Evolutionary conservation across 2,113 vertebrate species (phyloP).

Genomic region (Chascanopsetta lugubris): DNA sequence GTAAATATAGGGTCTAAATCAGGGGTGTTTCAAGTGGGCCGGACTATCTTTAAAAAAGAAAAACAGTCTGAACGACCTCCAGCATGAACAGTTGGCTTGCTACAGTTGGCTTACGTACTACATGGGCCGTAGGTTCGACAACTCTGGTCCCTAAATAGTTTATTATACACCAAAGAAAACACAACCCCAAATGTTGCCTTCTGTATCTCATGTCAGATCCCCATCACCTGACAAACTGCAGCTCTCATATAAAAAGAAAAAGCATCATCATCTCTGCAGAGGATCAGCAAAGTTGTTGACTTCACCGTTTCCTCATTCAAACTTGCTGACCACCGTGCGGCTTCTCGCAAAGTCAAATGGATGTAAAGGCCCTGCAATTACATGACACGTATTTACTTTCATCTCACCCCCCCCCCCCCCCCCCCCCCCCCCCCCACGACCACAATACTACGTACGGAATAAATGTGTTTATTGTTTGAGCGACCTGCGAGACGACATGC

Average conservation of each 20-base stretch:
- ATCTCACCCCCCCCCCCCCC: constrained; percentile 34
- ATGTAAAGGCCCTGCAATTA: constrained; percentile 60
- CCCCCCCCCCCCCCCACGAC: constrained; percentile 24
- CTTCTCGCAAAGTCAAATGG: constrained; percentile 19
- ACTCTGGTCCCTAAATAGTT: too few species aligned
- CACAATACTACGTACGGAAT: constrained; percentile 37
- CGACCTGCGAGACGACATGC: constrained; percentile 45
- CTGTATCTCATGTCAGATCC: neutral
- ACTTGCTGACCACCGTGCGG: constrained; percentile 31
- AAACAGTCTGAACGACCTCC: too few species aligned
- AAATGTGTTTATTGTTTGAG: constrained; percentile 60
- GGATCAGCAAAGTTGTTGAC: constrained; percentile 15
- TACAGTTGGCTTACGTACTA: too few species aligned
- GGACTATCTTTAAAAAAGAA: too few species aligned
- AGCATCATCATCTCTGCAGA: neutral
- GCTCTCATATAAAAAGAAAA: neutral
- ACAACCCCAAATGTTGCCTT: too few species aligned
- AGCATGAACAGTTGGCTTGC: too few species aligned
- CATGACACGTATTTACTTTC: constrained; percentile 58
- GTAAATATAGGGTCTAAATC: too few species aligned
- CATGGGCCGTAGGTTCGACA: too few species aligned
- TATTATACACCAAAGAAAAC: too few species aligned
- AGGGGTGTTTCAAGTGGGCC: too few species aligned
- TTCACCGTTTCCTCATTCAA: constrained; percentile 22
- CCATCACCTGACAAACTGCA: too few species aligned